These are phyloP conservation scores for Meles meles DNA, from an alignment of 2,113 vertebrate genomes.

Conservation along the genomic window DNA sequence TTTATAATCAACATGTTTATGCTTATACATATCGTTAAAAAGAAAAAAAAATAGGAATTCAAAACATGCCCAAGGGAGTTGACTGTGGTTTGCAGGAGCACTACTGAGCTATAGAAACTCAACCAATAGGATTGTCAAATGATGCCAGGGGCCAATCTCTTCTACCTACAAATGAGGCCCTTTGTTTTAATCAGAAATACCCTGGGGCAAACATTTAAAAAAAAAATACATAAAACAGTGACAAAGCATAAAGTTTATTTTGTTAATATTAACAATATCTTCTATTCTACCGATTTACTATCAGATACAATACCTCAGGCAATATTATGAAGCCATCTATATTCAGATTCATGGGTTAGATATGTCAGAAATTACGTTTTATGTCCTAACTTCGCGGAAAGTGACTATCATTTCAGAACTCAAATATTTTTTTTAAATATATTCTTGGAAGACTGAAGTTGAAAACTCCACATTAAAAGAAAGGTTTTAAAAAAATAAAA, in stretches of 20 bases:
- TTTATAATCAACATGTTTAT: conserved; percentile 3
- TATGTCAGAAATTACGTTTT: background rate
- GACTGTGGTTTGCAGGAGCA: conserved; percentile 28
- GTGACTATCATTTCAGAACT: background rate
- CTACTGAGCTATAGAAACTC: conserved; percentile 61
- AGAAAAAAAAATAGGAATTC: conserved; percentile 59
- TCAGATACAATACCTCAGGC: background rate
- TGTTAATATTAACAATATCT: conserved; percentile 68
- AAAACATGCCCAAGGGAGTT: conserved; percentile 40
- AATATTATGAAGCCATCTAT: conserved; percentile 16
- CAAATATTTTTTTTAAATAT: background rate
- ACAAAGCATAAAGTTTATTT: conserved; percentile 72
- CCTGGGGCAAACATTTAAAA: conserved; percentile 11
- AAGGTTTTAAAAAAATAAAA: background rate
- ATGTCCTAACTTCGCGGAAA: conserved; percentile 8
- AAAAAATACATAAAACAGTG: conserved; percentile 50
- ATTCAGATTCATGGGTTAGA: conserved; percentile 8
- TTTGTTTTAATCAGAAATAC: conserved; percentile 49
- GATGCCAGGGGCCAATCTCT: background rate
- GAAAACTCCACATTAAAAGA: background rate
- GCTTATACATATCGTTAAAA: conserved; percentile 51
- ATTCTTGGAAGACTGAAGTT: background rate
- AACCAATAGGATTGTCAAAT: background rate
- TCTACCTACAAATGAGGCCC: conserved; percentile 37
- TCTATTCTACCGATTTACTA: background rate